Evolutionary conservation across 1,140 invertebrate genomes (phyloP), one percentile per base, ranked within the genome.

Genomic region (Euura lappo): DNA sequence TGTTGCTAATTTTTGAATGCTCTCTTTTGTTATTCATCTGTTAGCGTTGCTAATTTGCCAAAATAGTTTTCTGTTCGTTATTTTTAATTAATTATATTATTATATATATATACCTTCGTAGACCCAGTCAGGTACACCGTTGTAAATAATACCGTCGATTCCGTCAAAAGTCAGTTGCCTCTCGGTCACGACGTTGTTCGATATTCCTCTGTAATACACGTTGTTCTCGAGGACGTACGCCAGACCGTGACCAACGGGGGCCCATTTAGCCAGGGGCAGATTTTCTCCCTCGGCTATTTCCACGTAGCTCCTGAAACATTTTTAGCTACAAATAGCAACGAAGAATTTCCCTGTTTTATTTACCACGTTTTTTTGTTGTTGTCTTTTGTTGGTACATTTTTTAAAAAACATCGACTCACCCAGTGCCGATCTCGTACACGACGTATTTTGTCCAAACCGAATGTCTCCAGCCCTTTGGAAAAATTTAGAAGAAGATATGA

Each of bases 201-300:
- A 82, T 46, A 87, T 84, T 70, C 84, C 86, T 70, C 91, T 86
- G 70, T 95, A 96, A 82, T 94, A 98, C 67, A 98, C 88, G 81
- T 97, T 93, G 77, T 96, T 96, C 69, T 93, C 84, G 66, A 91
- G 86, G 0, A 97, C 94, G 75, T 94, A 94, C 13, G 93, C 91
- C 45, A 95, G 79, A 1, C 89, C 90, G 81, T 93, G 92, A 2
- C 89, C 90, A 11, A 85, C 86, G 0, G 90, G 90, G 75, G 87
- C 90, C 92, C 90, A 94, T 77, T 73, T 85, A 74, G 86, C 91
- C 76, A 91, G 83, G 72, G 91, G 89, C 6, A 91, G 81, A 44
- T 81, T 81, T 69, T 86, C 69, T 51, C 89, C 87, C 46, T 89
- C 79, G 2, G 88, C 90, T 10, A 92, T 80, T 4, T 85, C 64